Evolutionary conservation across 2,888 invertebrate genomes (phyloP).

Genomic region (Cephus pygmeus): DNA sequence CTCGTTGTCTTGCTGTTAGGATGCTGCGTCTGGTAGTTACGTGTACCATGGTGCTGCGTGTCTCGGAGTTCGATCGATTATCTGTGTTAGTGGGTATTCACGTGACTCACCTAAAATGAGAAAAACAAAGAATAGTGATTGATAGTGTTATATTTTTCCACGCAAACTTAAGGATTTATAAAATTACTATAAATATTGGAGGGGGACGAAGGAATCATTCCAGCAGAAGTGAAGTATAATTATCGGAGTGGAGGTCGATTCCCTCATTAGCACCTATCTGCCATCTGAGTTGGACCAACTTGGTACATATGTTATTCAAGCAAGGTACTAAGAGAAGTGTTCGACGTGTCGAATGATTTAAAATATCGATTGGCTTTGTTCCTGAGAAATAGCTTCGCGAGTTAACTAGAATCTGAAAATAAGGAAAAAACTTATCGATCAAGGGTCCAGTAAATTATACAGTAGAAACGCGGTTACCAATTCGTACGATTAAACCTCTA

Average conservation of each 20-base stretch:
- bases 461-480: too few species aligned
- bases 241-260: constrained; percentile 7
- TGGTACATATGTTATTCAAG: not conserved
- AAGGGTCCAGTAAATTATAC: not conserved
- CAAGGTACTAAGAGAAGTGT: not conserved
- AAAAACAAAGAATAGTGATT: not conserved
- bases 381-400: not conserved
- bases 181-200: not conserved
- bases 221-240: not conserved
- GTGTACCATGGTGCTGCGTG: not conserved
- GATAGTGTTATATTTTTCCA: not conserved
- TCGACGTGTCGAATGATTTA: not conserved
- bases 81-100: not conserved
- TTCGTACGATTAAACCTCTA: not conserved
- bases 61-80: not conserved
- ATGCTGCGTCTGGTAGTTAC: not conserved
- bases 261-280: constrained; percentile 36
- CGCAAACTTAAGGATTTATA: not conserved
- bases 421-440: not conserved
- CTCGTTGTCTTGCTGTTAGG: not conserved
- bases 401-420: not conserved
- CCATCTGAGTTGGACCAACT: constrained; percentile 14
- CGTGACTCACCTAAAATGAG: not conserved
- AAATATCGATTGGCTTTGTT: not conserved
- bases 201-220: not conserved